Evolutionary conservation across 2,888 invertebrate genomes (phyloP).

Genomic region (Ophion ventricosus): DNA sequence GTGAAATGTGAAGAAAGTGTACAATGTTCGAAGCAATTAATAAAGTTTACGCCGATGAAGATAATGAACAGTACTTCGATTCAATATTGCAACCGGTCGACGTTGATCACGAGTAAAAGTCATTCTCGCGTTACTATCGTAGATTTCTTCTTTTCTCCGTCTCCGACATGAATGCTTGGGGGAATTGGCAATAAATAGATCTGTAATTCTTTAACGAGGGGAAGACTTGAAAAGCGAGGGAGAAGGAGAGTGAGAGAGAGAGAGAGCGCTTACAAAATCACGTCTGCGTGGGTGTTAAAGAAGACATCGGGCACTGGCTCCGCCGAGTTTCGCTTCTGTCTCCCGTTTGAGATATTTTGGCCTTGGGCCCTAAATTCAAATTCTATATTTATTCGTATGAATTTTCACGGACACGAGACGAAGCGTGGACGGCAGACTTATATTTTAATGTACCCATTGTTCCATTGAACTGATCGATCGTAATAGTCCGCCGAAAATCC

Average conservation of each 20-base stretch:
- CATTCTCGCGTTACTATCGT: constrained; percentile 3
- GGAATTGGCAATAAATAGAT: constrained; percentile 28
- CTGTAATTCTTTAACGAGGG: constrained; percentile 1
- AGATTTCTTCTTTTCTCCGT: neutral
- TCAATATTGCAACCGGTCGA: neutral
- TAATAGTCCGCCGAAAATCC: no score
- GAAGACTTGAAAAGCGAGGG: neutral
- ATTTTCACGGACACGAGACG: constrained; percentile 60
- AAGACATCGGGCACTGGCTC: constrained; percentile 8
- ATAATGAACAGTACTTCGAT: neutral
- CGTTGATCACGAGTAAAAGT: neutral
- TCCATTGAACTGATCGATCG: no score
- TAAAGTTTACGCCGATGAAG: neutral
- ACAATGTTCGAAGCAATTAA: neutral
- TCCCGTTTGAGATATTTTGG: constrained; percentile 20
- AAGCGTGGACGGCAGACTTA: neutral
- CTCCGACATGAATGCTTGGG: neutral
- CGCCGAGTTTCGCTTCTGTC: constrained; percentile 25
- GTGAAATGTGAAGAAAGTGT: neutral
- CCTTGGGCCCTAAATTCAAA: constrained; percentile 62
- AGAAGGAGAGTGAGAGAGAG: neutral
- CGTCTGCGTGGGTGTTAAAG: constrained; percentile 29
- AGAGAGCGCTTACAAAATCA: neutral
- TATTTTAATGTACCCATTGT: neutral
- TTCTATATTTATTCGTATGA: constrained; percentile 63